A percentile compares a stretch with the other conserved stretches of the same genome.
Evolutionary conservation across 2,113 vertebrate species (phyloP).

Genomic region (Myotis brandtii): DNA sequence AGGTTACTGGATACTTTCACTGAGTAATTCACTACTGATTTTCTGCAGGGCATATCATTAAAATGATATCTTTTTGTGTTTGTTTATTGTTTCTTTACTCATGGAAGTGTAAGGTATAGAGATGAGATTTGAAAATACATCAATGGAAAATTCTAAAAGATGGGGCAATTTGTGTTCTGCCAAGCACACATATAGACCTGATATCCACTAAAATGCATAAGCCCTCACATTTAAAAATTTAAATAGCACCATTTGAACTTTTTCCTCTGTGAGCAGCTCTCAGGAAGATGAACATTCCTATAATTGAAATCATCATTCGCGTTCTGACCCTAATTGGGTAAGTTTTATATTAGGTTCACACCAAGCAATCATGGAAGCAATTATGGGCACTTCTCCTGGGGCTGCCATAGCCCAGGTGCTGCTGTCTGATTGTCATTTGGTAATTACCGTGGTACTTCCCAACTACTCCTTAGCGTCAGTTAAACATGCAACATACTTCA

Average conservation of each 20-base stretch:
- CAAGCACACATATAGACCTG: background rate
- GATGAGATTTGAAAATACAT: background rate
- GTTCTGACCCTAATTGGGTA: slow-evolving; percentile 76
- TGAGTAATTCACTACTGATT: background rate
- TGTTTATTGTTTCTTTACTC: slow-evolving; percentile 31
- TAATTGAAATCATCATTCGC: slow-evolving; percentile 76
- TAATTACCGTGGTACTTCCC: slow-evolving; percentile 81
- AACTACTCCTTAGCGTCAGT: slow-evolving; percentile 75
- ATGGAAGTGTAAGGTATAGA: background rate
- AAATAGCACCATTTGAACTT: slow-evolving; percentile 61
- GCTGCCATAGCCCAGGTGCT: slow-evolving; percentile 82
- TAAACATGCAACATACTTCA: slow-evolving; percentile 76
- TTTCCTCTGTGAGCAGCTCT: slow-evolving; percentile 50
- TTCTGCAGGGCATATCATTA: background rate
- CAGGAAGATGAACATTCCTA: slow-evolving; percentile 55
- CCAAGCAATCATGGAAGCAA: slow-evolving; percentile 83
- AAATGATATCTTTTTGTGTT: background rate
- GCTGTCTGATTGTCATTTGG: slow-evolving; percentile 85
- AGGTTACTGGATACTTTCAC: slow-evolving; percentile 9
- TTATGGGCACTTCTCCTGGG: slow-evolving; percentile 85
- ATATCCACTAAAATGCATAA: slow-evolving; percentile 47
- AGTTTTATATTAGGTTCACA: slow-evolving; percentile 79
- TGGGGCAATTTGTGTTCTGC: background rate
- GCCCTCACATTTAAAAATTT: slow-evolving; percentile 28
- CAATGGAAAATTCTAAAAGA: background rate